Evolutionary conservation across 2,113 vertebrate species (phyloP).

Genomic region (Dicentrarchus labrax): DNA sequence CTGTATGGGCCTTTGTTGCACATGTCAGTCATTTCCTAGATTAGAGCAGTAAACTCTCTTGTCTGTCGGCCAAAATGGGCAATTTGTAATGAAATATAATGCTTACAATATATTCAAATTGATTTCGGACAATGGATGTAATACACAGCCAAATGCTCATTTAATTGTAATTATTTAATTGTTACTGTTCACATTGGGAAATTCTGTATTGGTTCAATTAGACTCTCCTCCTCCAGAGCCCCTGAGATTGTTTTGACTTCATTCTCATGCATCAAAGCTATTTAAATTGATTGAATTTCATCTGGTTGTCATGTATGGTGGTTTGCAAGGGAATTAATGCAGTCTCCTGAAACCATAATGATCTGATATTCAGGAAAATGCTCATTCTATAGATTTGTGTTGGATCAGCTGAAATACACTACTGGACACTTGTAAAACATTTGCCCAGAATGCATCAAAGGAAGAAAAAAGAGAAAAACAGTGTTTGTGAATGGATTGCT

Average conservation of each 20-base stretch:
- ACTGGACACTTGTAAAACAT: neutral
- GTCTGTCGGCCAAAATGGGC: constrained; percentile 33
- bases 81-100: constrained; percentile 44
- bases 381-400: neutral
- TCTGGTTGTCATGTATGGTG: constrained; percentile 35
- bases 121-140: constrained; percentile 46
- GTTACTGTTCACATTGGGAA: constrained; percentile 29
- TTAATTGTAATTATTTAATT: too few relatives aligned
- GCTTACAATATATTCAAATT: constrained; percentile 48
- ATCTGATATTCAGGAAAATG: neutral
- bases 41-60: constrained; percentile 24
- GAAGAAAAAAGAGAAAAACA: neutral
- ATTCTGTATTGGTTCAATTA: constrained; percentile 69
- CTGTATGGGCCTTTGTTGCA: constrained; percentile 8
- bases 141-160: constrained; percentile 43
- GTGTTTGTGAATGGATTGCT: constrained; percentile 58
- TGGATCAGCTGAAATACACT: neutral
- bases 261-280: constrained; percentile 61
- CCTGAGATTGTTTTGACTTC: constrained; percentile 58
- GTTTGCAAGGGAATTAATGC: constrained; percentile 39
- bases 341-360: constrained; percentile 5
- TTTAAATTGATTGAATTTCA: constrained; percentile 63
- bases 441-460: neutral
- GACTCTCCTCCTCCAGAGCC: constrained; percentile 60
- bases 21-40: constrained; percentile 36